A percentile compares a stretch with the other conserved stretches of the same genome.
phyloP scores from a whole-genome alignment of 30 jellyfish, hydroid and myxozoan genomes.

The Turritopsis rubra region DNA sequence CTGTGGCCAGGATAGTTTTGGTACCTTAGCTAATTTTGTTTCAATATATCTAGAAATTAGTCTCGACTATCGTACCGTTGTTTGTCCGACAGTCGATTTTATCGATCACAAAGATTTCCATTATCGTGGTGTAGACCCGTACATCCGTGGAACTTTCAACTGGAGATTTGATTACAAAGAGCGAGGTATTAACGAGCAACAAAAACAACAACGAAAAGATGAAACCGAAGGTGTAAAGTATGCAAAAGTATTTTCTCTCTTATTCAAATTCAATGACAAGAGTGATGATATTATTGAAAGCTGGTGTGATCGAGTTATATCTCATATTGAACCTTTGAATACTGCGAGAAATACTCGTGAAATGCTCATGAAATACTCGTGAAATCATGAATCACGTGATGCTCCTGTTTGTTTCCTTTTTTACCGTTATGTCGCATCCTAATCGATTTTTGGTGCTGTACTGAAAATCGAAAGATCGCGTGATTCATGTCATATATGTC shows the following conservation, averaged over 20 bases:
- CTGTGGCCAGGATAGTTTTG: not conserved
- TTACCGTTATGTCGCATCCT: too few relatives aligned
- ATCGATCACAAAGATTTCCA: conserved; percentile 84
- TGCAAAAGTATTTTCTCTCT: not conserved
- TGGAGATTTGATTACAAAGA: conserved; percentile 98
- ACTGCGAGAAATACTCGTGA: too few relatives aligned
- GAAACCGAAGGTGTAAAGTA: conserved; percentile 91
- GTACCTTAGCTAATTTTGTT: not conserved
- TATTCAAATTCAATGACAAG: too few relatives aligned
- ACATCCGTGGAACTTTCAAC: conserved; percentile 92
- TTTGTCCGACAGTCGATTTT: conserved; percentile 93
- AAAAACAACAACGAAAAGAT: conserved; percentile 47
- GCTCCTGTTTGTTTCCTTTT: too few relatives aligned
- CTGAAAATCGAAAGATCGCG: too few relatives aligned
- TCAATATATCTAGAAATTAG: conserved; percentile 34
- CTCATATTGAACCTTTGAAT: too few relatives aligned
- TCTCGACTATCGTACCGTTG: conserved; percentile 63
- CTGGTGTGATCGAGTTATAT: too few relatives aligned
- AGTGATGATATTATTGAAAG: too few relatives aligned
- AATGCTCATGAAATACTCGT: too few relatives aligned
- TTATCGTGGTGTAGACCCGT: conserved; percentile 88
- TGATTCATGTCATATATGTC: too few relatives aligned
- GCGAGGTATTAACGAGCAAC: conserved; percentile 73
- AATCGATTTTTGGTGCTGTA: too few relatives aligned
- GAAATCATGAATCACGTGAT: too few relatives aligned